phyloP scores from a whole-genome alignment of 2,888 invertebrate species.

The Ferdinandea cuprea region DNA sequence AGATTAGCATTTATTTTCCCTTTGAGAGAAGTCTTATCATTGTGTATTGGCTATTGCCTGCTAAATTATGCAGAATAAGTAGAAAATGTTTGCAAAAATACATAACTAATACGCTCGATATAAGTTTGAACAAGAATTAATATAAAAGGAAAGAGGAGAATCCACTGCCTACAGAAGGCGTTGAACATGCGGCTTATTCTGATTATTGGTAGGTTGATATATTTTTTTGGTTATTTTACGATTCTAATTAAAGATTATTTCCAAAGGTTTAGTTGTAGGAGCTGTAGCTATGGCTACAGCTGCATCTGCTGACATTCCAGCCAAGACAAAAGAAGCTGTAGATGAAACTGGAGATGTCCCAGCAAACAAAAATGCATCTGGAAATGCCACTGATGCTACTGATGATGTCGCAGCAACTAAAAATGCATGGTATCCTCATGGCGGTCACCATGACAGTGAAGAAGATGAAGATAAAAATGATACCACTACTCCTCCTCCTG shows the following conservation, averaged over 20 bases:
- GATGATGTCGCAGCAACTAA: too few relatives aligned
- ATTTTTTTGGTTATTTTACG: neutral
- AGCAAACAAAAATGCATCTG: too few relatives aligned
- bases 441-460: too few relatives aligned
- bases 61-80: slow-evolving; percentile 33
- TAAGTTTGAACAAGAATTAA: slow-evolving; percentile 6
- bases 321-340: neutral
- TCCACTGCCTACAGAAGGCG: slow-evolving; percentile 18
- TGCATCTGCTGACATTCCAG: neutral
- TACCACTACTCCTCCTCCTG: too few relatives aligned
- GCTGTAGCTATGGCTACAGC: neutral
- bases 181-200: slow-evolving; percentile 49
- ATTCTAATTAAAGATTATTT: slow-evolving; percentile 5
- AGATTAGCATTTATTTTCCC: neutral
- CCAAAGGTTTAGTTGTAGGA: slow-evolving; percentile 17
- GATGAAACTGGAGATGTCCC: too few relatives aligned
- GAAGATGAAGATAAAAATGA: too few relatives aligned
- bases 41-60: neutral
- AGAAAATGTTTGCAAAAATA: slow-evolving; percentile 13
- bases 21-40: neutral
- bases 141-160: slow-evolving; percentile 34
- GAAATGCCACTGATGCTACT: too few relatives aligned
- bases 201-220: slow-evolving; percentile 41
- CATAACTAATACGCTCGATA: neutral
- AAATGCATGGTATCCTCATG: too few relatives aligned